phyloP scores from a whole-genome alignment of 1,140 invertebrate species.

The Venturia canescens region DNA sequence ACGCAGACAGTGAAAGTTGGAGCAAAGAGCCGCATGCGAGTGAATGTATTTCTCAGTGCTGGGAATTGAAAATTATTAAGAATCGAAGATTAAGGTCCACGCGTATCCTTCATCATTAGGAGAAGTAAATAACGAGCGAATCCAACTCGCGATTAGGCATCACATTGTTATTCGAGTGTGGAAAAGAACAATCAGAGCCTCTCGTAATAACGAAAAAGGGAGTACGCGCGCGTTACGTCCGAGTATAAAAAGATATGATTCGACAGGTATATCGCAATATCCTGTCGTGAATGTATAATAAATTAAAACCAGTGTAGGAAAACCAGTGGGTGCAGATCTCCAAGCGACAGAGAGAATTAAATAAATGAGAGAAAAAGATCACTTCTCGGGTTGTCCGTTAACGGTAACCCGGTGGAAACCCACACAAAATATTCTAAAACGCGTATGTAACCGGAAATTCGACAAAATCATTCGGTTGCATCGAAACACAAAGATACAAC shows the following conservation, averaged over 20 bases:
- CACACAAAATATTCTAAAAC: neutral
- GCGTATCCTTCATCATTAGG: too few species aligned
- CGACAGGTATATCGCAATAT: conserved; percentile 16
- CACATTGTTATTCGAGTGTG: too few species aligned
- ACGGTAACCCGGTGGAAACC: conserved; percentile 13
- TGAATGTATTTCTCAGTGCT: too few species aligned
- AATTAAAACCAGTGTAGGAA: conserved; percentile 3
- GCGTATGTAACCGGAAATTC: conserved; percentile 10
- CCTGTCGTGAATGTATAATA: neutral
- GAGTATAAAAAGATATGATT: neutral
- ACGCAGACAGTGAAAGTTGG: too few species aligned
- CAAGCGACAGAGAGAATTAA: neutral
- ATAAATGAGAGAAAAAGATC: neutral
- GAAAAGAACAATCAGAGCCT: too few species aligned
- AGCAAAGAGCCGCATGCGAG: too few species aligned
- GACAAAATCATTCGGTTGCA: neutral
- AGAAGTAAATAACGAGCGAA: too few species aligned
- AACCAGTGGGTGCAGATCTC: conserved; percentile 8
- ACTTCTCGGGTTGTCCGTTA: neutral
- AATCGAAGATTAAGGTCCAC: too few species aligned
- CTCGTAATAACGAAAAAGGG: neutral
- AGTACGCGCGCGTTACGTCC: neutral
- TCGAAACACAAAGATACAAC: neutral
- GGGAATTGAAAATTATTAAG: too few species aligned
- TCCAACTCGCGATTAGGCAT: too few species aligned